Percentiles rank a stretch among this genome's conserved stretches.
These are phyloP conservation scores for Spodoptera litura DNA, from an alignment of 1,140 invertebrate species.

Conservation along the genomic window DNA sequence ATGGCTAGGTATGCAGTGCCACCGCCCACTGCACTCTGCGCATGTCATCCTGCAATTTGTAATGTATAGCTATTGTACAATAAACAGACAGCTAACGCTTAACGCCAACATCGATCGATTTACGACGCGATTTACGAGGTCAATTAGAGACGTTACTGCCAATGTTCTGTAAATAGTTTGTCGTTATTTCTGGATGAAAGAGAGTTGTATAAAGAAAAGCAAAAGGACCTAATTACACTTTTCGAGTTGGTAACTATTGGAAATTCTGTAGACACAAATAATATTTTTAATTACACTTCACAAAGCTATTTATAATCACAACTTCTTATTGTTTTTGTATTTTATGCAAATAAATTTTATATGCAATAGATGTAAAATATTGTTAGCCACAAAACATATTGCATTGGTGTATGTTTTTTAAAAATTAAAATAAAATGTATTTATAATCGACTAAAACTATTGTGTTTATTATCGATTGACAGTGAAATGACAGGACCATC, in stretches of 20 bases:
- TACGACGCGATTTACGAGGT: conserved; percentile 24
- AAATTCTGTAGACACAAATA: too few species aligned
- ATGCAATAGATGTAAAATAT: not conserved
- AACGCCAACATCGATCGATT: conserved; percentile 19
- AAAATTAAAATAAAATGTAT: not conserved
- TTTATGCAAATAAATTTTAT: not conserved
- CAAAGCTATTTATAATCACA: not conserved
- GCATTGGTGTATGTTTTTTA: not conserved
- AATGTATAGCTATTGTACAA: not conserved
- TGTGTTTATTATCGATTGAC: not conserved
- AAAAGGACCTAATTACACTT: not conserved
- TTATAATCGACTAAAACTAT: conserved; percentile 21
- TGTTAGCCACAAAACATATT: too few species aligned
- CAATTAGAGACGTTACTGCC: conserved; percentile 8
- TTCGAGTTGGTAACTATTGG: too few species aligned
- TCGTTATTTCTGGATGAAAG: not conserved
- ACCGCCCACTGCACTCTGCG: conserved; percentile 20
- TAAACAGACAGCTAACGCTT: not conserved
- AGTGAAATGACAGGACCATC: not conserved
- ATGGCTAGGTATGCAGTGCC: not conserved
- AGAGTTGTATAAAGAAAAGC: too few species aligned
- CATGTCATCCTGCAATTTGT: conserved; percentile 20
- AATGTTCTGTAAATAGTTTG: conserved; percentile 7
- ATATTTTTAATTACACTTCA: too few species aligned
- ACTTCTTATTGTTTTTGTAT: not conserved